phyloP scores from a whole-genome alignment of 1,140 invertebrate genomes.

The Drosophila neocordata region DNA sequence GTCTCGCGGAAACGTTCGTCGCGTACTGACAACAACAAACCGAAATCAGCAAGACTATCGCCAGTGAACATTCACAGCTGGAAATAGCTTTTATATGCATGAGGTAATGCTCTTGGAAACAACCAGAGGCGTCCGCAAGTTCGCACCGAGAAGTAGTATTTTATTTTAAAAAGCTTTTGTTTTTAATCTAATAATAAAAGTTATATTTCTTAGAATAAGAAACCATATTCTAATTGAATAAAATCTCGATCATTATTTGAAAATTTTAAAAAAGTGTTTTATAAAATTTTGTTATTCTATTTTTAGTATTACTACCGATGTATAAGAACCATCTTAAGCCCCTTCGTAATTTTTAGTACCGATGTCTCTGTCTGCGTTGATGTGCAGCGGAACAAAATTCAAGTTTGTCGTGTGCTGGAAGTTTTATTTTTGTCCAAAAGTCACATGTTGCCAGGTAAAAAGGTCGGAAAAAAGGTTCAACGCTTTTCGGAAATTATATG shows the following conservation, averaged over 20 bases:
- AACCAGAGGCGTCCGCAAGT: not conserved
- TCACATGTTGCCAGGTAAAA: not conserved
- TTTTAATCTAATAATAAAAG: too few relatives aligned
- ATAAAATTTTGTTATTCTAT: too few relatives aligned
- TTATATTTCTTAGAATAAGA: too few relatives aligned
- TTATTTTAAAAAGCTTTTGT: too few relatives aligned
- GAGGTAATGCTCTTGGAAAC: not conserved
- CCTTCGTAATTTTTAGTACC: not conserved
- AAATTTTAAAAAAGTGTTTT: too few relatives aligned
- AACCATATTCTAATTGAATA: too few relatives aligned
- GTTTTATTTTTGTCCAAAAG: constrained; percentile 5
- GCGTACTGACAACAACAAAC: constrained; percentile 13
- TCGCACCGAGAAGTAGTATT: too few relatives aligned
- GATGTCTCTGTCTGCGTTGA: not conserved
- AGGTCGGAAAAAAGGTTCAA: constrained; percentile 48
- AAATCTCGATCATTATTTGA: too few relatives aligned
- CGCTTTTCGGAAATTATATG: constrained; percentile 35
- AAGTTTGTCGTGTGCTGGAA: constrained; percentile 9
- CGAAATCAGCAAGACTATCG: constrained; percentile 1
- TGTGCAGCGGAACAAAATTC: not conserved
- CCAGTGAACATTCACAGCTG: not conserved
- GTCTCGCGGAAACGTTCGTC: constrained; percentile 15
- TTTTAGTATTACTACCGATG: not conserved
- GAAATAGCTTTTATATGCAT: constrained; percentile 41
- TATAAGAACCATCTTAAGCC: not conserved